Evolutionary conservation across 2,113 vertebrate genomes (phyloP).

Genomic region (Labeo rohita): DNA sequence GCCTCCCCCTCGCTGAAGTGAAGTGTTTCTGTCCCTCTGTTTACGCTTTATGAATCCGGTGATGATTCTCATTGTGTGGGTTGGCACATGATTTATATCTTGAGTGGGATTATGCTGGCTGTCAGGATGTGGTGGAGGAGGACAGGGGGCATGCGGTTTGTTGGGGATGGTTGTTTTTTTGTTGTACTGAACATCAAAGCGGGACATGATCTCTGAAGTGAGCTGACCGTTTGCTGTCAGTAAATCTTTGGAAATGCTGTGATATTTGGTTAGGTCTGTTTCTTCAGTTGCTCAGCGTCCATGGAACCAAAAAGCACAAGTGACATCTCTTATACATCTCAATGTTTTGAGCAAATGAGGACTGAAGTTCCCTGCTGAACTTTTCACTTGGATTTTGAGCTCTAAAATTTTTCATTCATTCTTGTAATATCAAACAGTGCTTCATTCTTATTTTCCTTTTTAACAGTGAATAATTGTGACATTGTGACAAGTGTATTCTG

Average conservation of each 20-base stretch:
- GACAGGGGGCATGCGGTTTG: conserved; percentile 16
- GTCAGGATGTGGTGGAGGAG: conserved; percentile 37
- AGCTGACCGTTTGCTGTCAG: conserved; percentile 13
- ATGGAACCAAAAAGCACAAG: not conserved
- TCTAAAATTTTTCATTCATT: not conserved
- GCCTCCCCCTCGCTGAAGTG: not conserved
- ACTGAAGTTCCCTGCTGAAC: not conserved
- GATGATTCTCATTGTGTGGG: conserved; percentile 22
- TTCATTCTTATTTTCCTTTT: too few species aligned
- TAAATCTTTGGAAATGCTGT: not conserved
- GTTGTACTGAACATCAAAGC: conserved; percentile 49
- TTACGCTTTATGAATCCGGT: conserved; percentile 51
- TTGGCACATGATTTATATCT: conserved; percentile 44
- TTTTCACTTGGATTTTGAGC: too few species aligned
- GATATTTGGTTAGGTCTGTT: not conserved
- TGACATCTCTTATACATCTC: not conserved
- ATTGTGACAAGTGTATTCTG: not conserved
- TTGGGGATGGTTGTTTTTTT: conserved; percentile 30
- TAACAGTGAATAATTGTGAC: not conserved
- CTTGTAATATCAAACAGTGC: not conserved
- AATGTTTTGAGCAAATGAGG: not conserved
- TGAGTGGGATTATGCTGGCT: conserved; percentile 30
- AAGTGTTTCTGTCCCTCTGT: conserved; percentile 40
- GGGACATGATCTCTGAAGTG: conserved; percentile 30
- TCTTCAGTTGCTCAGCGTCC: not conserved